Conservation (phyloP, 2,797 vertebrate genomes). For the Lepidocolaptes lacrymiger region DNA sequence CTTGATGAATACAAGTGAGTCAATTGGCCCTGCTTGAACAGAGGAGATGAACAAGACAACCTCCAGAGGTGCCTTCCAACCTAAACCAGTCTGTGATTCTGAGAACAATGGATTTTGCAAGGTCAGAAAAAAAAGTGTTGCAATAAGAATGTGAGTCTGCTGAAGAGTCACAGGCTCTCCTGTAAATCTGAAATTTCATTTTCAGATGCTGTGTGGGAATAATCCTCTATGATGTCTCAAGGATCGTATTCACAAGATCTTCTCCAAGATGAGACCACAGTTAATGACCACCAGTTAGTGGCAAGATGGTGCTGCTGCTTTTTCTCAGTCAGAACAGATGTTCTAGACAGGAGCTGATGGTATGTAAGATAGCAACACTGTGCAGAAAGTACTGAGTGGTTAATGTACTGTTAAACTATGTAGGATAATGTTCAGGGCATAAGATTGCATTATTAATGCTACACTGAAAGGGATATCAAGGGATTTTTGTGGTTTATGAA, state of each 20-base stretch:
- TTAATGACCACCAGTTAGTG: background rate
- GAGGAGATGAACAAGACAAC: background rate
- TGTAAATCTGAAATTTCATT: background rate
- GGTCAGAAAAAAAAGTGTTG: background rate
- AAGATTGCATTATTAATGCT: slow-evolving; percentile 65
- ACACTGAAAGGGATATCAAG: slow-evolving; percentile 25
- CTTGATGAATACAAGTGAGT: background rate
- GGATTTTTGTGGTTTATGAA: slow-evolving; percentile 67
- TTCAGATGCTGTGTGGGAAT: background rate
- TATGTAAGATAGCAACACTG: background rate
- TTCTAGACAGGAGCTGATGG: background rate
- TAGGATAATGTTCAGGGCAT: slow-evolving; percentile 12
- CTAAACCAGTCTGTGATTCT: background rate
- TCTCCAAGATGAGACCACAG: background rate
- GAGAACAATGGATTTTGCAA: background rate
- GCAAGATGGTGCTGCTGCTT: background rate
- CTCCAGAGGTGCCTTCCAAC: background rate
- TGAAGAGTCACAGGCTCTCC: background rate
- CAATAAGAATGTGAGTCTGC: background rate
- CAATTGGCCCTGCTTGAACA: background rate
- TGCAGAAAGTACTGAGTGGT: background rate
- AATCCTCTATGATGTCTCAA: background rate
- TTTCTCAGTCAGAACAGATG: background rate
- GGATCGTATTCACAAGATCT: fast-evolving
- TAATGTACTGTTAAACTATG: slow-evolving; percentile 55